phyloP scores from a whole-genome alignment of 2,797 vertebrate species.

The Falco columbarius region DNA sequence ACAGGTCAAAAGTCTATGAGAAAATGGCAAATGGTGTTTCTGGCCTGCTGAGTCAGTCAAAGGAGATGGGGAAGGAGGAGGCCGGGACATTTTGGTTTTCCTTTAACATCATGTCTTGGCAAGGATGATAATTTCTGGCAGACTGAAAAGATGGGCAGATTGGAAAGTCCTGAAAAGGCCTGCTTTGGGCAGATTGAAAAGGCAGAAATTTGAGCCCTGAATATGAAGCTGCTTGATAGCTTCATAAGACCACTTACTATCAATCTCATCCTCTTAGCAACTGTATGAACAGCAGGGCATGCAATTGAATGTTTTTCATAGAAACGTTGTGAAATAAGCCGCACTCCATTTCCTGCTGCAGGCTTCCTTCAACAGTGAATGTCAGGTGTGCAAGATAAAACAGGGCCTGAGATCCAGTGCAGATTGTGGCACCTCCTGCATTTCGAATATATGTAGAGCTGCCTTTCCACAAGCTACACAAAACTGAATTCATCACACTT shows the following conservation, averaged over 20 bases:
- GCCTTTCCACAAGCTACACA: background rate
- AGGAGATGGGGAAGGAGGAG: background rate
- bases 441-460: background rate
- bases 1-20: background rate
- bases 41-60: background rate
- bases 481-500: background rate
- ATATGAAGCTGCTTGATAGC: constrained; percentile 18
- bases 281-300: constrained; percentile 31
- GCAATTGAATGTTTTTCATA: constrained; percentile 52
- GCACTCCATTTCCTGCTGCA: constrained; percentile 3
- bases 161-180: background rate
- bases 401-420: background rate
- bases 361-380: constrained; percentile 8
- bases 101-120: background rate
- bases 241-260: constrained; percentile 39
- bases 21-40: constrained; percentile 16
- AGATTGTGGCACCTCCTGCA: background rate
- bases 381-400: constrained; percentile 34
- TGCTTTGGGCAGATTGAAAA: background rate
- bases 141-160: constrained; percentile 19
- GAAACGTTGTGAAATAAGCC: constrained; percentile 22
- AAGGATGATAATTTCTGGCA: background rate
- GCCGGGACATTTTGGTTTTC: background rate
- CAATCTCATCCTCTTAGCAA: constrained; percentile 53
- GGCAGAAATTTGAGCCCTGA: constrained; percentile 18